Conservation (phyloP, 2,888 invertebrate species). For the Lamellibrachia columna region DNA sequence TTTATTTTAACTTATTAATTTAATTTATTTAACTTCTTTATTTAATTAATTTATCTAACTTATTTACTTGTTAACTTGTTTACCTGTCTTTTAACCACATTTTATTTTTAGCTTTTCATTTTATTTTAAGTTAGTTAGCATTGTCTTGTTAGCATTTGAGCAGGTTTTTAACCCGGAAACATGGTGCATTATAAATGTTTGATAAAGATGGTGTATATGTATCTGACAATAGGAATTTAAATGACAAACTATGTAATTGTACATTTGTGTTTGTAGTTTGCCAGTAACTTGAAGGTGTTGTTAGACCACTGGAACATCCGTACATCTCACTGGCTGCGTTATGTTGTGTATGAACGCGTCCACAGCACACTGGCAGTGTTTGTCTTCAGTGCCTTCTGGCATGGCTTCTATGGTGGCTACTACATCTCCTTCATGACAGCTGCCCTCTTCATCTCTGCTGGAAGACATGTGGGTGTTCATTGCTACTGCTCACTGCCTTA, state of each 20-base stretch:
- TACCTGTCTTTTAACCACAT: no score
- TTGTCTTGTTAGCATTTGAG: no score
- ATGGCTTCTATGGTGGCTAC: slow-evolving; percentile 76
- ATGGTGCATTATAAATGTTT: neutral
- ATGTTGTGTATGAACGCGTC: slow-evolving; percentile 88
- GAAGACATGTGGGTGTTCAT: slow-evolving; percentile 38
- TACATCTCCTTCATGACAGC: slow-evolving; percentile 80
- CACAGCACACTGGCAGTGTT: slow-evolving; percentile 72
- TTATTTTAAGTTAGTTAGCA: no score
- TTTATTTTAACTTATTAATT: no score
- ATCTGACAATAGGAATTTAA: neutral
- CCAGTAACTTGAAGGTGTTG: slow-evolving; percentile 82
- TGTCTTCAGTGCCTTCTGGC: slow-evolving; percentile 82
- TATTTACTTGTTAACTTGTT: no score
- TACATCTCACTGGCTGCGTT: slow-evolving; percentile 91
- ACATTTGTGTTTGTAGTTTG: neutral
- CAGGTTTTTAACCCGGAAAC: neutral
- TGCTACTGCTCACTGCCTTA: neutral
- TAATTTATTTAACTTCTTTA: no score
- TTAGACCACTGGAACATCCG: slow-evolving; percentile 94
- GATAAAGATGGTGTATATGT: neutral
- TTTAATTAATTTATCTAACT: no score
- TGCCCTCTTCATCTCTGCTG: slow-evolving; percentile 42
- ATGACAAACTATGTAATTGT: neutral
- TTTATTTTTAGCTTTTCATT: no score